These are phyloP conservation scores for Anaspis maculata DNA, from an alignment of 2,888 invertebrate species.

Conservation along the genomic window DNA sequence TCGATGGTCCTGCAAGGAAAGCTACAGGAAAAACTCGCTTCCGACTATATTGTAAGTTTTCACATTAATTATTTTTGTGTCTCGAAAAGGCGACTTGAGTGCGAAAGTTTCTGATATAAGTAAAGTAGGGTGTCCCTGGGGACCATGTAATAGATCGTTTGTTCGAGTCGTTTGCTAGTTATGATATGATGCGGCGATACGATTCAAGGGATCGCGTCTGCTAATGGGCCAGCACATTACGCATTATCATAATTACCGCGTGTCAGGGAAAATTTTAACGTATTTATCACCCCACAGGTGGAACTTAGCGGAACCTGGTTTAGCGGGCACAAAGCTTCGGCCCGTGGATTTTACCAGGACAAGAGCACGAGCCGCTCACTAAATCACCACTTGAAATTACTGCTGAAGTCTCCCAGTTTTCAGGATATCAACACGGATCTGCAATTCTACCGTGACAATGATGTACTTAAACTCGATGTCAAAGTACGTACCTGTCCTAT, in stretches of 20 bases:
- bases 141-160: slow-evolving; percentile 22
- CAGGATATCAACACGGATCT: slow-evolving; percentile 55
- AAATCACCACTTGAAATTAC: slow-evolving; percentile 55
- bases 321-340: slow-evolving; percentile 62
- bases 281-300: too few relatives aligned
- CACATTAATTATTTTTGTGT: slow-evolving; percentile 28
- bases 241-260: slow-evolving; percentile 14
- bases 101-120: slow-evolving; percentile 23
- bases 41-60: slow-evolving; percentile 59
- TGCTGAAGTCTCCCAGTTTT: slow-evolving; percentile 66
- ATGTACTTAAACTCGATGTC: slow-evolving; percentile 58
- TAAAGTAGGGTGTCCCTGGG: slow-evolving; percentile 21
- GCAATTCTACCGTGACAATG: slow-evolving; percentile 59
- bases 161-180: slow-evolving; percentile 20
- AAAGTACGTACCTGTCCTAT: slow-evolving; percentile 46
- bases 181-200: slow-evolving; percentile 20
- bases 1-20: slow-evolving; percentile 59
- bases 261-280: too few relatives aligned
- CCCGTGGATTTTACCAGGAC: slow-evolving; percentile 68
- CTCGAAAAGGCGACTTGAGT: slow-evolving; percentile 18
- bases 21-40: slow-evolving; percentile 57
- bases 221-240: slow-evolving; percentile 23
- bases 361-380: slow-evolving; percentile 57
- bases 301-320: slow-evolving; percentile 72
- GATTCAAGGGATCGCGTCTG: slow-evolving; percentile 18